Evolutionary conservation across 2,113 vertebrate species (phyloP), one percentile per base, ranked within the genome.

Genomic region (Atlantisia rogersi): DNA sequence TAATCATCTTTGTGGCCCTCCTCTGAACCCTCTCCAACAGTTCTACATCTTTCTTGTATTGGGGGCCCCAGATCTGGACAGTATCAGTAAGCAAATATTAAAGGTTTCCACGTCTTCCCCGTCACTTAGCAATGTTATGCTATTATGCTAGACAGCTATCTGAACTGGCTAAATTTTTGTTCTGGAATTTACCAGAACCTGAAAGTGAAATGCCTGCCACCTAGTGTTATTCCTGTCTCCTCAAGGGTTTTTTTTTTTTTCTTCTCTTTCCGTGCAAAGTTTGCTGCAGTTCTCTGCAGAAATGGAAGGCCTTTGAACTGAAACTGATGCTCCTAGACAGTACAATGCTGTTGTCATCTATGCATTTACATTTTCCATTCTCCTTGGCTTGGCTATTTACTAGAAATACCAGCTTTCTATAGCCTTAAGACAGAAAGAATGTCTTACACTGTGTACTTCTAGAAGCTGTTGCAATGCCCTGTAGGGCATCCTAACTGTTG

Each of bases 401-500:
- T 96, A 69, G 97, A 97, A 97, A 94, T 70, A 97, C 97, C 97
- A 97, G 98, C 96, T 96, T 97, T 97, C 95, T 86, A 2, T 97
- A 91, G 97, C 98, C 97, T 94, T 89, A 94, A 97, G 98, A 96
- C 92, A 97, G 85, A 81, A 89, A 92, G 93, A 96, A 90, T 93
- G 88, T 97, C 97, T 97, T 96, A 74, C 35, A 92, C 73, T 64
- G 46, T 96, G 93, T 94, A 59, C 97, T 98, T 98, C 94, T 63
- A 93, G 96, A 98, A 97, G 97, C 97, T 97, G 97, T 91, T 93
- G 91, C 92, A 59, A 37, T 95, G 97, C 96, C 98, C 98, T 95
- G 94, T 90, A 97, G 98, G 98, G 97, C 98, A 97, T 98, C 96
- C 97, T 98, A 93, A 96, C 98, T 98, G 97, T 96, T 98, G 98